A percentile compares a stretch with the other conserved stretches of the same genome.
These are phyloP conservation scores for Sanderia malayensis DNA, from an alignment of 30 jellyfish, hydroid and myxozoan genomes.

Conservation along the genomic window DNA sequence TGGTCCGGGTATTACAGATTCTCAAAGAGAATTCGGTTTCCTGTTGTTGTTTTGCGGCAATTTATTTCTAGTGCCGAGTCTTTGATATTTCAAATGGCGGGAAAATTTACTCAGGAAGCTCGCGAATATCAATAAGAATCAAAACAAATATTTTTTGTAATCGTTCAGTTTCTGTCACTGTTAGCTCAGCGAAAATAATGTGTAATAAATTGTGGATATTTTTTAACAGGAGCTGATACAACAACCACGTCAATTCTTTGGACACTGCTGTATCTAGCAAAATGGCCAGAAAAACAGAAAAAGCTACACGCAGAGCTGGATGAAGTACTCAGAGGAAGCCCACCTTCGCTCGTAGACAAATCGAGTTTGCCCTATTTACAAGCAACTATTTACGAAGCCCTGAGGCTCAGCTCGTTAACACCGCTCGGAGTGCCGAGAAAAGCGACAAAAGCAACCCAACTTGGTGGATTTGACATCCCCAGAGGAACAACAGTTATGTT, in stretches of 20 bases:
- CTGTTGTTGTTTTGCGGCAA: no score
- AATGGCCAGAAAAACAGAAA: conserved; percentile 43
- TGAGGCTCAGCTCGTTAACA: conserved; percentile 41
- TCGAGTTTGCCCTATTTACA: conserved; percentile 20
- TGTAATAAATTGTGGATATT: not conserved
- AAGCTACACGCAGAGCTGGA: conserved; percentile 34
- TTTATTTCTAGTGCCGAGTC: no score
- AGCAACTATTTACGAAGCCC: conserved; percentile 47
- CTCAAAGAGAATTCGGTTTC: no score
- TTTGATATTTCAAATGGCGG: no score
- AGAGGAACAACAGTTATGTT: conserved; percentile 32
- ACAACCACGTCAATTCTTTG: conserved; percentile 32
- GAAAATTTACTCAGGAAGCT: not conserved
- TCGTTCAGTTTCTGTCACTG: not conserved
- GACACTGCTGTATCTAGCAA: conserved; percentile 41
- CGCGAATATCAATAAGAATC: not conserved
- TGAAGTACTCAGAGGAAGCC: not conserved
- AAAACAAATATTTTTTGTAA: not conserved
- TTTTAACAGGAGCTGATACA: conserved; percentile 37
- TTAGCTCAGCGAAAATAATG: not conserved
- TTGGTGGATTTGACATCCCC: conserved; percentile 40
- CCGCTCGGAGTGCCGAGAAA: conserved; percentile 51
- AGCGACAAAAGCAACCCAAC: conserved; percentile 22
- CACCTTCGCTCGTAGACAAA: conserved; percentile 6
- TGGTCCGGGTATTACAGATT: no score